Evolutionary conservation across 2,113 vertebrate genomes (phyloP).

Genomic region (Machaerirhynchus nigripectus): DNA sequence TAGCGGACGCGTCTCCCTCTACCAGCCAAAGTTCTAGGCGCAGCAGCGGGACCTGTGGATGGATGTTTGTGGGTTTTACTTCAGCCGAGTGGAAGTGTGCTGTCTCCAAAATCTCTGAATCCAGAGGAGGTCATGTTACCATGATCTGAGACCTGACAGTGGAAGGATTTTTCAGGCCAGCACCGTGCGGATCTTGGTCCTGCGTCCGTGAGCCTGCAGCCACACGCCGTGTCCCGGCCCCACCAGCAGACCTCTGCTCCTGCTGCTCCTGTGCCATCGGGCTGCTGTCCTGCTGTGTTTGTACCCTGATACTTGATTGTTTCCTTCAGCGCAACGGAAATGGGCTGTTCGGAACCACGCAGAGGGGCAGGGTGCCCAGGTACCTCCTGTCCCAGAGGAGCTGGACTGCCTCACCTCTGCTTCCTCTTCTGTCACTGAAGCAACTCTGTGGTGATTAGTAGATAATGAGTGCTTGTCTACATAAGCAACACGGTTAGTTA

Average conservation of each 20-base stretch:
- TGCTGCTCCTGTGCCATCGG: conserved; percentile 16
- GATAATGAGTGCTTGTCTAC: conserved; percentile 23
- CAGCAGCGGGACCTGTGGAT: conserved; percentile 9
- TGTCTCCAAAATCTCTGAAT: conserved; percentile 21
- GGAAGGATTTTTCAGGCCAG: background rate
- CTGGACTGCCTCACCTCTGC: background rate
- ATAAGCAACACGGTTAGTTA: background rate
- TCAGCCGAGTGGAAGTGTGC: conserved; percentile 63
- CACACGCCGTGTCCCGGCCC: background rate
- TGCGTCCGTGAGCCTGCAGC: background rate
- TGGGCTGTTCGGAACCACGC: background rate
- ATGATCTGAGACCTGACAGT: background rate
- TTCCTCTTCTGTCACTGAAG: background rate
- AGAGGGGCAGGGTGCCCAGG: background rate
- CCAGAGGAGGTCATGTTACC: conserved; percentile 29
- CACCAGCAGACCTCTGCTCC: background rate
- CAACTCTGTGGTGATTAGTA: background rate
- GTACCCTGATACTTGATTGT: background rate
- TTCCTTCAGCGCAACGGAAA: background rate
- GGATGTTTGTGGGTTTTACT: conserved; percentile 38
- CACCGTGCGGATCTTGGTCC: background rate
- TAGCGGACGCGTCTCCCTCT: conserved; percentile 94
- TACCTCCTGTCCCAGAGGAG: background rate
- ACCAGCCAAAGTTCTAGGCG: conserved; percentile 97
- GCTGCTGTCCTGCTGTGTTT: background rate